Evolutionary conservation across 2,888 invertebrate genomes (phyloP), one percentile per base, ranked within the genome.

Genomic region (Macrosoma leucophasiata): DNA sequence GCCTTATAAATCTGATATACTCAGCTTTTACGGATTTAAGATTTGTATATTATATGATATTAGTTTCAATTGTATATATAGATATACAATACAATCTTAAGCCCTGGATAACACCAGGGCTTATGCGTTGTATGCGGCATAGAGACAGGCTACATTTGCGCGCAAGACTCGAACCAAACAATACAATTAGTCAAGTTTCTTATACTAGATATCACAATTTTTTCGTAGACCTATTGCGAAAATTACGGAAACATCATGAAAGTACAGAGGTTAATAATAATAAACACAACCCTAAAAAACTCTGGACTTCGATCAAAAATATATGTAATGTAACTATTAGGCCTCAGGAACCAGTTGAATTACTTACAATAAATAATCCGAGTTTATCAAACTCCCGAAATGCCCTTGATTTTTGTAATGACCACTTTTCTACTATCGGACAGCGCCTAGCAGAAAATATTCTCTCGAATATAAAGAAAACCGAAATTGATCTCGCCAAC

Each of bases 41-140:
- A n/a, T n/a, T n/a, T n/a, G n/a, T n/a, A n/a, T n/a, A n/a, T n/a
- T n/a, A n/a, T n/a, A n/a, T n/a, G n/a, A n/a, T n/a, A n/a, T n/a
- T n/a, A n/a, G n/a, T n/a, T n/a, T n/a, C n/a, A n/a, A n/a, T n/a
- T n/a, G n/a, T n/a, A n/a, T n/a, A n/a, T n/a, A n/a, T n/a, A n/a
- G n/a, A n/a, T n/a, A n/a, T n/a, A n/a, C n/a, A n/a, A n/a, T n/a
- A n/a, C n/a, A n/a, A n/a, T n/a, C n/a, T 33, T n/a, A 44, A 41
- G 17, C 40, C 38, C 1, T 41, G 43, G 38, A 37, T 43, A 4
- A 43, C 37, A 1, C 13, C 26, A 9, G 43, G 36, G 12, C 18
- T 43, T 2, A 12, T 40, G 6, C 25, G 23, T n/a, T 36, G 36
- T 15, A 33, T 31, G 7, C 6, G 27, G 2, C 13, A 32, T 13